Conservation (phyloP, 2,888 invertebrate genomes). For the Elysia crispata region DNA sequence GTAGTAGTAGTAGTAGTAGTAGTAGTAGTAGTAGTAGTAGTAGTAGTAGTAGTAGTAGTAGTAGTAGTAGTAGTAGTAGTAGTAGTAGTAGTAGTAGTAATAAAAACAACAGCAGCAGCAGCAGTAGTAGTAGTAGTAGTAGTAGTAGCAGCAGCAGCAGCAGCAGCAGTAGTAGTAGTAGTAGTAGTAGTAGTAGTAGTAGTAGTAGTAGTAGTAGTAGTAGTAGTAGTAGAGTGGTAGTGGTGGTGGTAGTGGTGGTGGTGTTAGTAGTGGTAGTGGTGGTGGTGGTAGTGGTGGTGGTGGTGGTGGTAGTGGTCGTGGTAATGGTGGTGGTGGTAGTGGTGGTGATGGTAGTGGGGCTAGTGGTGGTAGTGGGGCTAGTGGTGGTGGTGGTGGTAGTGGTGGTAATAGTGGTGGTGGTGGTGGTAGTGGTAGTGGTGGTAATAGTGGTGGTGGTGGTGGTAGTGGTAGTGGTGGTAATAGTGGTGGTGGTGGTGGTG, state of each 20-base stretch:
- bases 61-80: background rate
- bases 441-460: background rate
- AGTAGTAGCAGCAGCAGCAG: background rate
- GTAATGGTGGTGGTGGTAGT: background rate
- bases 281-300: background rate
- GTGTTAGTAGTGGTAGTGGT: background rate
- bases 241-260: too few relatives aligned
- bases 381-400: too few relatives aligned
- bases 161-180: background rate
- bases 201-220: background rate
- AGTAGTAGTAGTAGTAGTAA: too few relatives aligned
- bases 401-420: background rate
- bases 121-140: background rate
- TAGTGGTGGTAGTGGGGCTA: too few relatives aligned
- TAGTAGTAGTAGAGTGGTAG: background rate
- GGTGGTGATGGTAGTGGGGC: too few relatives aligned
- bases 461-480: background rate
- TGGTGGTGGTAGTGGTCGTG: background rate
- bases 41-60: constrained; percentile 3
- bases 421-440: background rate
- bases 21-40: background rate
- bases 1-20: background rate
- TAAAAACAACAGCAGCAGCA: too few relatives aligned
- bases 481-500: background rate
- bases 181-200: background rate